Conservation (phyloP, 2,797 vertebrate genomes). For the Sebastolobus altivelis region DNA sequence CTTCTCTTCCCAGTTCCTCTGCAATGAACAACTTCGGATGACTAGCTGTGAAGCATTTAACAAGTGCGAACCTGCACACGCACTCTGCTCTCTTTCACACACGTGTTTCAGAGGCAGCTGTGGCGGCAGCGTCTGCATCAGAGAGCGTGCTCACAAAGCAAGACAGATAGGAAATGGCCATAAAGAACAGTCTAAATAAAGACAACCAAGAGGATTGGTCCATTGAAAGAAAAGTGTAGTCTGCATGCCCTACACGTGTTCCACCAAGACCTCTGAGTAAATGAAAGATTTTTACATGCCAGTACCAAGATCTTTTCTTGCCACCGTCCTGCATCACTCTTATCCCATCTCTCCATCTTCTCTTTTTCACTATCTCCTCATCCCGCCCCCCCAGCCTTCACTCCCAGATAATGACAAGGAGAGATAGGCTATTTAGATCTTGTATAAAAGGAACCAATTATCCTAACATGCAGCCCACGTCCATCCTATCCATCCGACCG, state of each 20-base stretch:
- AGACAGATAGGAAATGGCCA: not conserved
- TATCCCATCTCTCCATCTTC: conserved; percentile 31
- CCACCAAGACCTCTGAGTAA: not conserved
- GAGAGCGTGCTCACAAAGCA: not conserved
- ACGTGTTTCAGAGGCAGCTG: not conserved
- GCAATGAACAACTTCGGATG: conserved; percentile 10
- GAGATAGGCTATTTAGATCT: conserved; percentile 55
- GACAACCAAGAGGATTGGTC: not conserved
- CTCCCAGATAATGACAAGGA: conserved; percentile 47
- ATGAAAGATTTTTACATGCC: not conserved
- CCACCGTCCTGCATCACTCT: conserved; percentile 13
- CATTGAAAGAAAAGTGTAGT: not conserved
- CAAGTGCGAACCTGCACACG: conserved; percentile 5
- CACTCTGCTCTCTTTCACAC: not conserved
- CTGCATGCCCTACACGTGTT: not conserved
- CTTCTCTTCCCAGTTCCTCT: not conserved
- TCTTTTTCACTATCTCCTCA: conserved; percentile 33
- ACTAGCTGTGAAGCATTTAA: conserved; percentile 11
- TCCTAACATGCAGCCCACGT: conserved; percentile 54
- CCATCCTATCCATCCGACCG: conserved; percentile 31
- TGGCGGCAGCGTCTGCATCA: not conserved
- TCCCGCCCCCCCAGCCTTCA: conserved; percentile 27
- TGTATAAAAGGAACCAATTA: conserved; percentile 66
- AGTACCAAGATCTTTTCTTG: conserved; percentile 12
- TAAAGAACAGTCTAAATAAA: not conserved